Percentiles rank a stretch among this genome's conserved stretches.
These are phyloP conservation scores for Calliscelio sp. DNA, from an alignment of 2,888 invertebrate species.

Conservation along the genomic window DNA sequence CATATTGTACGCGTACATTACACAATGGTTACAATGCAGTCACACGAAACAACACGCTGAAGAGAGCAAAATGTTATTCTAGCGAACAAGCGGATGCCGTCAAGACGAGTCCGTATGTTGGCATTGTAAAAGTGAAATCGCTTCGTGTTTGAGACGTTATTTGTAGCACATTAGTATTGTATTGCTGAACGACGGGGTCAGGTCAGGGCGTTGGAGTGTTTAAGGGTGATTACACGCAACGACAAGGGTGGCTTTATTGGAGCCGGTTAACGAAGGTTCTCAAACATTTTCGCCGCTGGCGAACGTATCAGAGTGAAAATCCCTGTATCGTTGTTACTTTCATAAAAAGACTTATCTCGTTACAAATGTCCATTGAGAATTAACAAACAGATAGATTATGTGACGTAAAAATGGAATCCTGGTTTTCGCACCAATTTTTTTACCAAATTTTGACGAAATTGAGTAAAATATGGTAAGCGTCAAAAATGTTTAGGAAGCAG, in stretches of 20 bases:
- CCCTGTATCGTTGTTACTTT: too few species aligned
- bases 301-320: constrained; percentile 8
- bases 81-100: constrained; percentile 74
- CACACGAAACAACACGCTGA: constrained; percentile 53
- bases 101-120: constrained; percentile 74
- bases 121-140: constrained; percentile 85
- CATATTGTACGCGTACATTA: constrained; percentile 46
- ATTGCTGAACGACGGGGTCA: constrained; percentile 80
- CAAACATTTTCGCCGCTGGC: constrained; percentile 69
- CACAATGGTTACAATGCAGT: constrained; percentile 58
- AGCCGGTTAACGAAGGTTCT: constrained; percentile 81
- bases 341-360: too few species aligned
- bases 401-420: too few species aligned
- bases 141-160: constrained; percentile 85
- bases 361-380: too few species aligned
- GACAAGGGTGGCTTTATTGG: constrained; percentile 85
- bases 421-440: too few species aligned
- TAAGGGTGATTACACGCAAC: constrained; percentile 86
- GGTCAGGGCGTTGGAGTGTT: constrained; percentile 85
- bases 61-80: constrained; percentile 72
- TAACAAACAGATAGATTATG: too few species aligned
- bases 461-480: neutral
- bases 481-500: neutral
- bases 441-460: too few species aligned
- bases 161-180: constrained; percentile 86